phyloP scores from a whole-genome alignment of 2,113 vertebrate genomes.

The Fregetta grallaria region DNA sequence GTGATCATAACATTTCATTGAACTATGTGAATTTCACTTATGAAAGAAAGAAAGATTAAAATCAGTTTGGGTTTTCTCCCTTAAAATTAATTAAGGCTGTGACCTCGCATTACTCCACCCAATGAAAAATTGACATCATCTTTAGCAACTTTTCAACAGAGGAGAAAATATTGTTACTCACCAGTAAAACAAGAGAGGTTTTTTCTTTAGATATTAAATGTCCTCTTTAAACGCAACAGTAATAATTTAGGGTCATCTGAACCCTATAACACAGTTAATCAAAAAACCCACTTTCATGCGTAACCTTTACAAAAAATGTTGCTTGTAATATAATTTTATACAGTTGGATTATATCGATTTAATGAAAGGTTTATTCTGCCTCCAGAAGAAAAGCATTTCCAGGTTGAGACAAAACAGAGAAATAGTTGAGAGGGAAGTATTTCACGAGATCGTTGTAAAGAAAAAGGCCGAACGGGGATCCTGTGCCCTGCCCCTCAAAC shows the following conservation, averaged over 20 bases:
- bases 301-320: background rate
- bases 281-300: background rate
- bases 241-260: background rate
- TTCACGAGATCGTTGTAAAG: background rate
- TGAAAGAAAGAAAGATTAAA: background rate
- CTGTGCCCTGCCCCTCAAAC: background rate
- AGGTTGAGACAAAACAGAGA: background rate
- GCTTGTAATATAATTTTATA: background rate
- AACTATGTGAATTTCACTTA: background rate
- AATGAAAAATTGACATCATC: background rate
- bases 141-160: background rate
- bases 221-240: background rate
- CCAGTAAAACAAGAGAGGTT: background rate
- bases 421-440: background rate
- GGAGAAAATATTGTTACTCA: background rate
- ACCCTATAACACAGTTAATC: background rate
- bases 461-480: background rate
- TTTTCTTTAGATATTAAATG: background rate
- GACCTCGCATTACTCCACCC: background rate
- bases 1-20: background rate
- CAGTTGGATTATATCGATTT: background rate
- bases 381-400: background rate
- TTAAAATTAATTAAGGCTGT: background rate
- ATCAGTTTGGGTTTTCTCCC: background rate
- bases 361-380: background rate